A percentile compares a stretch with the other conserved stretches of the same genome.
Evolutionary conservation across 2,797 vertebrate genomes (phyloP).

Genomic region (Okamejei kenojei): DNA sequence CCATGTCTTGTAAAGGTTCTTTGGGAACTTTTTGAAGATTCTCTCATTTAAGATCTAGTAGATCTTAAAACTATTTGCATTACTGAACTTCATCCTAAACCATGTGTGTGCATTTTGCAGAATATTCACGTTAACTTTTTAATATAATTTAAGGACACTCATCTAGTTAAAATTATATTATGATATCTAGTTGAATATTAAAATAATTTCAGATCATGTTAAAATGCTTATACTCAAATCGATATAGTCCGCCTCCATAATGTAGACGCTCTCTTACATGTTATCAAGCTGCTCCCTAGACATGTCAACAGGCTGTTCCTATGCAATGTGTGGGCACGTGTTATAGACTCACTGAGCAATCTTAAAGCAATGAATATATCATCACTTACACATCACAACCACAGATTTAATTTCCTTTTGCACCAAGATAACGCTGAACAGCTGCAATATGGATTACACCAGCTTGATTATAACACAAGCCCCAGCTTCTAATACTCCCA

Average conservation of each 20-base stretch:
- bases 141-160: background rate
- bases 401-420: conserved; percentile 38
- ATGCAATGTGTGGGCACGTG: conserved; percentile 35
- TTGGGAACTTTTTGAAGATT: too few species aligned
- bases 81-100: background rate
- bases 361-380: conserved; percentile 36
- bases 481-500: background rate
- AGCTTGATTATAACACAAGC: conserved; percentile 27
- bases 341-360: conserved; percentile 23
- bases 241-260: background rate
- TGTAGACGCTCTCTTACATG: background rate
- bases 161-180: background rate
- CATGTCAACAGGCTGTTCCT: conserved; percentile 18
- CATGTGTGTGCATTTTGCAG: background rate
- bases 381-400: conserved; percentile 36
- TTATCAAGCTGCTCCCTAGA: conserved; percentile 13
- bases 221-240: background rate
- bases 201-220: conserved; percentile 14
- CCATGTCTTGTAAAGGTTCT: background rate
- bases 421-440: conserved; percentile 32
- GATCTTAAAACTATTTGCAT: background rate
- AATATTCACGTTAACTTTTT: background rate
- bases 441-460: conserved; percentile 10
- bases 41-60: background rate
- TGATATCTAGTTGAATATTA: background rate